A percentile compares a stretch with the other conserved stretches of the same genome.
Conservation (phyloP, 2,797 vertebrate genomes). For the Myotis daubentonii region DNA sequence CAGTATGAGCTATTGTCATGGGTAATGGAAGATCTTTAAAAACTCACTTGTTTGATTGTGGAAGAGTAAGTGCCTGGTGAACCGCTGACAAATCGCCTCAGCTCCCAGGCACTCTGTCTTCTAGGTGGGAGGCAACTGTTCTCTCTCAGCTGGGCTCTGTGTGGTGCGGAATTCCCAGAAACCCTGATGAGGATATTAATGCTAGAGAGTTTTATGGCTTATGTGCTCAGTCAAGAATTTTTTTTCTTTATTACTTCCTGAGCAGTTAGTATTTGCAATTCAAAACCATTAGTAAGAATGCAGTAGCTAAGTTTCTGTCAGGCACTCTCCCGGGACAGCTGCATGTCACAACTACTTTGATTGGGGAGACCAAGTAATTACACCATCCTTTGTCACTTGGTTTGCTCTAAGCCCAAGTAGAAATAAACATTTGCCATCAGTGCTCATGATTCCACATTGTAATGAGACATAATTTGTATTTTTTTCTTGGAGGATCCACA, state of each 20-base stretch:
- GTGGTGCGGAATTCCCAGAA: neutral
- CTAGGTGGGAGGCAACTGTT: neutral
- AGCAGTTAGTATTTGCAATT: constrained; percentile 40
- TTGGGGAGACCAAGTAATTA: neutral
- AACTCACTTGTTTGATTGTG: constrained; percentile 68
- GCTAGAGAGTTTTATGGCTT: constrained; percentile 28
- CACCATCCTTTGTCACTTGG: neutral
- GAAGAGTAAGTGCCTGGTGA: constrained; percentile 19
- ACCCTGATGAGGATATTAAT: constrained; percentile 20
- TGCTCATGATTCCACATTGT: neutral
- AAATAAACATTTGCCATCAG: neutral
- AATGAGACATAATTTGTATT: neutral
- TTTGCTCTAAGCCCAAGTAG: neutral
- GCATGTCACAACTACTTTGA: neutral
- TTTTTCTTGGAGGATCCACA: neutral
- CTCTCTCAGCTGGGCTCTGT: constrained; percentile 43
- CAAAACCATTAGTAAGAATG: neutral
- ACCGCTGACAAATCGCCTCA: constrained; percentile 25
- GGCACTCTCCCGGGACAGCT: neutral
- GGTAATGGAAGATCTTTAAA: constrained; percentile 39
- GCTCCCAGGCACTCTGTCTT: constrained; percentile 44
- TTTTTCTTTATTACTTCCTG: neutral
- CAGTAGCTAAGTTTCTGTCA: neutral
- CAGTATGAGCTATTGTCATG: neutral
- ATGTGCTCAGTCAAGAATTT: neutral